A percentile compares a stretch with the other conserved stretches of the same genome.
phyloP scores from a whole-genome alignment of 1,140 invertebrate genomes.

The Frieseomelitta varia region DNA sequence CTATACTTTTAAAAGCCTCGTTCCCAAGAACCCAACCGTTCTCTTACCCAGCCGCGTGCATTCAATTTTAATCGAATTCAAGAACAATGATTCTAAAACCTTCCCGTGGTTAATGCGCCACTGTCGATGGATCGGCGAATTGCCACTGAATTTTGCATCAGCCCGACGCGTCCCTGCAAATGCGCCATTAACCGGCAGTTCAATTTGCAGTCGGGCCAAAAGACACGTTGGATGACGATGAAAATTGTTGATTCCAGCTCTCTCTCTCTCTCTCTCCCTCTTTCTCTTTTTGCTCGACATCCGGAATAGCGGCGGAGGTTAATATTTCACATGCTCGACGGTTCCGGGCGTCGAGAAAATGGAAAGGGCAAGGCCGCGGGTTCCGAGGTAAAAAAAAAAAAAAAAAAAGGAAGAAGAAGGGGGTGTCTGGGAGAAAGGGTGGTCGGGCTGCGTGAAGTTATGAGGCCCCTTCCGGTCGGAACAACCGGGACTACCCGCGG shows the following conservation, averaged over 20 bases:
- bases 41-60: background rate
- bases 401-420: background rate
- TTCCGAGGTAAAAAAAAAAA: constrained; percentile 55
- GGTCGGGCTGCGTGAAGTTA: constrained; percentile 70
- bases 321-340: constrained; percentile 73
- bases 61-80: background rate
- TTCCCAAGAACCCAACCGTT: background rate
- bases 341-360: constrained; percentile 75
- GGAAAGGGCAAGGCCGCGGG: constrained; percentile 67
- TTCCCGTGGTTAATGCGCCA: background rate
- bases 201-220: background rate
- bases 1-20: background rate
- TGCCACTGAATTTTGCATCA: constrained; percentile 4
- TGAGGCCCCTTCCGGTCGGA: constrained; percentile 73
- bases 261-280: constrained; percentile 4
- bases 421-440: constrained; percentile 49
- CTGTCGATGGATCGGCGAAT: background rate
- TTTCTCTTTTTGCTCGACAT: constrained; percentile 50
- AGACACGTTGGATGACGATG: constrained; percentile 7
- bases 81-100: background rate
- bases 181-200: background rate
- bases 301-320: constrained; percentile 66
- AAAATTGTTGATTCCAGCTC: constrained; percentile 50
- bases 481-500: constrained; percentile 69
- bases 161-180: background rate